These are phyloP conservation scores for Eristalinus sepulchralis DNA, from an alignment of 2,888 invertebrate species.

Conservation along the genomic window DNA sequence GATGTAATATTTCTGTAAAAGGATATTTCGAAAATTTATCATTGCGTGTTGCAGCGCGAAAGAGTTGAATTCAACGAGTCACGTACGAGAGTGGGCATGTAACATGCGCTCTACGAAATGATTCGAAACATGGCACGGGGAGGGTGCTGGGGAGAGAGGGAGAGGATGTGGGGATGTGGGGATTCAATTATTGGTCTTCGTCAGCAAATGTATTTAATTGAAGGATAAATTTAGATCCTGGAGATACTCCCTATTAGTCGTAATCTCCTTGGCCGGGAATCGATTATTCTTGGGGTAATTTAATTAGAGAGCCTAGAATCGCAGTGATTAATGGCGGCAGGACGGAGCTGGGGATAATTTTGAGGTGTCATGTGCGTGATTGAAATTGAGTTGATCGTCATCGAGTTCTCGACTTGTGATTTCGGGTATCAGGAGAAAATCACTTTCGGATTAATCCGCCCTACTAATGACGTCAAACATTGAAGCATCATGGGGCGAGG, in stretches of 20 bases:
- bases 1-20: constrained; percentile 52
- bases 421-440: not conserved
- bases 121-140: not conserved
- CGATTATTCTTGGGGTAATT: constrained; percentile 51
- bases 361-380: not conserved
- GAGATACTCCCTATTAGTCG: constrained; percentile 56
- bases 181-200: constrained; percentile 62
- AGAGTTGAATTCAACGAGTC: not conserved
- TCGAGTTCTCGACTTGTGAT: not conserved
- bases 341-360: constrained; percentile 13
- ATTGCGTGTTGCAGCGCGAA: constrained; percentile 18
- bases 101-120: not conserved
- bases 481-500: not conserved
- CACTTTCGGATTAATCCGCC: not conserved
- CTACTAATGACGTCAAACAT: not conserved
- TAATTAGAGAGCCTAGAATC: constrained; percentile 54
- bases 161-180: not conserved
- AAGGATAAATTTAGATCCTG: constrained; percentile 54
- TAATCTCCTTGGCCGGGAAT: constrained; percentile 51
- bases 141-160: not conserved
- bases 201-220: constrained; percentile 65
- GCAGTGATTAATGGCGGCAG: constrained; percentile 48
- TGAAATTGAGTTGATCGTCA: constrained; percentile 1
- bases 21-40: constrained; percentile 57
- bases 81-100: not conserved